Base-by-base conservation (phyloP, 2,797 vertebrate species). In the Parotocinclus haroldoi region DNA sequence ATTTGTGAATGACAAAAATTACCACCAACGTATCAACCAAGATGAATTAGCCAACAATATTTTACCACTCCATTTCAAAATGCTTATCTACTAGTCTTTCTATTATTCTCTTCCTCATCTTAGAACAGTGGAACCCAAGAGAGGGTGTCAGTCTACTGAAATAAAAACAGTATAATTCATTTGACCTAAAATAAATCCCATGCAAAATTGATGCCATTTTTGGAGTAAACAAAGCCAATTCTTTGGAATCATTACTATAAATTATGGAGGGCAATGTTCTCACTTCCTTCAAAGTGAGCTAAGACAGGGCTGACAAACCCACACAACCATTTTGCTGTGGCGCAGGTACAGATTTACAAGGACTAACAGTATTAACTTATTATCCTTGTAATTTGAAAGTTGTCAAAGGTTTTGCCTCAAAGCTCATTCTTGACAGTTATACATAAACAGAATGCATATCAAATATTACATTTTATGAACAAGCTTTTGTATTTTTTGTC, bases 131-230 rank as follows among this genome's bases (percentile, higher is more conserved):
- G 57, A 68, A 52, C 45, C 58, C 63, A 58, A 49, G 38, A 38
- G 17, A 27, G 46, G 37, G 40, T 12, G 10, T 10, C 16, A 14
- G 50, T 59, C 9, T 8, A 7, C 42, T 18, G 49, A 63, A 73
- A 72, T 58, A 60, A 57, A 72, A 74, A 71, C 6, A 14, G 17
- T 63, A 67, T 63, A 56, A 76, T 68, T 71, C 17, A 74, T 78
- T 58, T 68, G 58, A 52, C 64, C 69, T 59, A 58, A 73, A 76
- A 79, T 71, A 63, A 78, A 72, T 53, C 71, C 54, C 36, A 72
- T 78, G 38, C 63, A 80, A 76, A 72, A 80, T 80, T 74, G 39
- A 80, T 68, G 59, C 58, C 49, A 68, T 58, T 75, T 66, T 72
- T 72, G 12, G 69, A 63, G 61, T 64, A 59, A 76, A 73, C 51